Evolutionary conservation across 2,113 vertebrate species (phyloP), one percentile per base, ranked within the genome.

Genomic region (Oncorhynchus kisutch): DNA sequence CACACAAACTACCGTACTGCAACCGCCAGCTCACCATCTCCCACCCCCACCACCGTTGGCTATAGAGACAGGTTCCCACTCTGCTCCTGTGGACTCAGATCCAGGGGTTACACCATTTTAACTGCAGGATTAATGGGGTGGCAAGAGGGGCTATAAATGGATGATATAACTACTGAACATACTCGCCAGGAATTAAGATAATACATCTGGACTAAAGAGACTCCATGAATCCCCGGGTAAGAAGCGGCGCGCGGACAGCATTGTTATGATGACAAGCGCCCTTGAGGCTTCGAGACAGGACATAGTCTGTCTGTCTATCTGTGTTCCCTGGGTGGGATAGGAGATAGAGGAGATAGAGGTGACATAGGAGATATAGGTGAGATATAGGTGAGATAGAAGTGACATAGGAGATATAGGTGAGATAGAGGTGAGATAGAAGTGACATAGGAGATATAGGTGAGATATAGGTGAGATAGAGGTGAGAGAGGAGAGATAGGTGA

Each of bases 161-260:
- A 89, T 91, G 91, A 92, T 92, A 91, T 92, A 93, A 92, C 89
- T 88, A 74, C 89, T 89, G 88, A 92, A 92, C 92, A 91, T 90
- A 93, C 92, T 94, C 91, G 90, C 91, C 89, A 91, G 88, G 90
- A 93, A 94, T 94, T 93, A 93, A 92, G 90, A 92, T 93, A 92
- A 93, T 87, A 93, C 91, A 91, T 91, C 87, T 91, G 85, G 91
- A 93, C 90, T 12, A 91, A 84, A 85, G 87, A 84, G 74, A 84
- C 82, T 70, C 81, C 84, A 84, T 92, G 91, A 92, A 89, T 91
- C 71, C 86, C 69, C 67, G 45, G 78, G 88, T 90, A 87, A 88
- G 87, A 87, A 89, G 85, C 74, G 67, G 13, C 3, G 49, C 3
- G 49, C 13, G 49, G 13, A 51, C 14, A 16, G 49, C 49, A 80